Evolutionary conservation across 2,797 vertebrate genomes (phyloP), one percentile per base, ranked within the genome.

Genomic region (Eulemur rubriventer): DNA sequence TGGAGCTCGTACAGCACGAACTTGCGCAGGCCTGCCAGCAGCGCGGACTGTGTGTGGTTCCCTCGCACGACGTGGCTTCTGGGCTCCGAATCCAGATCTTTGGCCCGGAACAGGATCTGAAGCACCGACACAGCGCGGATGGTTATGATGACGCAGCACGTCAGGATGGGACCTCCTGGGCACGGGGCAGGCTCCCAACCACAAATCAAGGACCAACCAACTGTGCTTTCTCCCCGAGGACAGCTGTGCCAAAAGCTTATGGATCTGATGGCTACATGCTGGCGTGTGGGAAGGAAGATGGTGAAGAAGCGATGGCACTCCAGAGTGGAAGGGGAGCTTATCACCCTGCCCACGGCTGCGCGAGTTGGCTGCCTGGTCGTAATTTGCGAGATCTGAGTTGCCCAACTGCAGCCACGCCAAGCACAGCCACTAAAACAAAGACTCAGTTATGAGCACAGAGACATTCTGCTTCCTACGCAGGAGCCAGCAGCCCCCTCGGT

Each of bases 1-100:
- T 99, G 99, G 75, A 99, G 99, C 98, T 99, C 97, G 0, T 99
- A 99, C n/a, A 99, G 97, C 1, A 99, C 98, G 0, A 99, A 99
- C 78, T 99, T 99, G 28, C 99, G 98, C 88, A 99, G 99, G 24
- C 96, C 98, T 0, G 98, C 97, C 4, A 99, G 98, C 70, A 99
- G 98, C 46, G 98, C 98, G 0, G 99, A 99, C 92, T 98, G 97
- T 0, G 98, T 99, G 94, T 99, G 98, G 96, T 99, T 99, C 55
- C 99, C 99, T 52, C 99, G 98, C 48, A 99, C 99, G 18, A 98
- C 75, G 9, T 99, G 99, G 93, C 98, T 99, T 82, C 98, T 98
- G 20, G 99, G 98, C 43, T 99, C 99, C 0, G 91, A 93, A 12
- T 99, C 98, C 0, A 98, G 98, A 92, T 99, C 99, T 70, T 95